Conservation (phyloP, 1,140 invertebrate species). For the Apis cerana region DNA sequence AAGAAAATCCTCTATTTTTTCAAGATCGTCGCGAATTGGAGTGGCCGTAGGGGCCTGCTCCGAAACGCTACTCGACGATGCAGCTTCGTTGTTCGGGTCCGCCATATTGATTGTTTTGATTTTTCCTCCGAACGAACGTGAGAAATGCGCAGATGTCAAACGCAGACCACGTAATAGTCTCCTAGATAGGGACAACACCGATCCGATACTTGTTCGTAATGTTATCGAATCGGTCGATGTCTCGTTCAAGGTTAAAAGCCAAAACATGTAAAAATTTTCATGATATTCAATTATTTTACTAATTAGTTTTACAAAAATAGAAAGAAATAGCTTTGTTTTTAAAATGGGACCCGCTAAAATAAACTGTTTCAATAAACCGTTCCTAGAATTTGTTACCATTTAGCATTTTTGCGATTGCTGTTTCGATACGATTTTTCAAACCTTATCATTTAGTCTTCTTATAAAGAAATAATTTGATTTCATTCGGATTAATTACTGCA, state of each 20-base stretch:
- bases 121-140: constrained; percentile 66
- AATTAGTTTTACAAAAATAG: not conserved
- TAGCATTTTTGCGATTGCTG: not conserved
- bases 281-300: not conserved
- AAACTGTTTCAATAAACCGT: not conserved
- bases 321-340: not conserved
- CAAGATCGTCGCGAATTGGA: constrained; percentile 77
- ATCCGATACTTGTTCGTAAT: constrained; percentile 25
- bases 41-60: constrained; percentile 68
- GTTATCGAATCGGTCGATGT: constrained; percentile 28
- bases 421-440: not conserved
- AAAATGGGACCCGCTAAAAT: not conserved
- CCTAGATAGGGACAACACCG: constrained; percentile 8
- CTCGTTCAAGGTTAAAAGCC: constrained; percentile 3
- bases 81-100: constrained; percentile 79
- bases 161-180: constrained; percentile 34
- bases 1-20: constrained; percentile 81
- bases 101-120: constrained; percentile 80
- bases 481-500: not conserved
- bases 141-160: constrained; percentile 69
- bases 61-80: constrained; percentile 80
- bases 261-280: not conserved
- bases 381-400: not conserved
- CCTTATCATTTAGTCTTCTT: not conserved
- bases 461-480: not conserved